Evolutionary conservation across 2,797 vertebrate genomes (phyloP), one percentile per base, ranked within the genome.

Genomic region (Bucorvus abyssinicus): DNA sequence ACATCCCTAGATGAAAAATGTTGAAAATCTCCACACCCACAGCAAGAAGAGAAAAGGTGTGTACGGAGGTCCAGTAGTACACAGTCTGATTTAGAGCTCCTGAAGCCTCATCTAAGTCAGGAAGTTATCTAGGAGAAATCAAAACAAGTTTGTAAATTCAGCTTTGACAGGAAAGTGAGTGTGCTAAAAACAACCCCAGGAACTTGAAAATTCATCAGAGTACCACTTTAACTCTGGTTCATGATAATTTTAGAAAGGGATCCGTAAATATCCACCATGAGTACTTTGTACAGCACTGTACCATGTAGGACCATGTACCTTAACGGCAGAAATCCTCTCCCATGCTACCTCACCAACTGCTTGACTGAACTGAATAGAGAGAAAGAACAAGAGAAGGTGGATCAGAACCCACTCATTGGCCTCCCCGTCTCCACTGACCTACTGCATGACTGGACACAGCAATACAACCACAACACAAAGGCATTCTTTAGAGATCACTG

Each of bases 111-210:
- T 91, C 63, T 57, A 75, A 79, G 73, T 75, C 84, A 89, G 87
- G 91, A 94, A 91, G 73, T 87, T 61, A 91, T 55, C 70, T 30
- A 90, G 67, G 67, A 87, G 61, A 90, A 93, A 93, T 79, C 60
- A 88, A 93, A 95, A 82, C 71, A 88, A 79, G 42, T 79, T 82
- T 4, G 27, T 68, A 84, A 81, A 86, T 86, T 76, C 76, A 82
- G 24, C 60, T 93, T 86, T 79, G 74, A 81, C 74, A 77, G 74
- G 68, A 90, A 95, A 93, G 74, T 26, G 52, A 91, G 47, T 0
- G 2, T 45, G 50, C 80, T 91, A 91, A 95, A 94, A 95, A 84
- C 17, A 76, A 60, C 45, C 40, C 53, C 56, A 57, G 86, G 52
- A 95, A 82, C 70, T 36, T 50, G 44, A 76, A 64, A 95, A 94